phyloP scores from a whole-genome alignment of 2,888 invertebrate species.

The Adelognathus sp. region DNA sequence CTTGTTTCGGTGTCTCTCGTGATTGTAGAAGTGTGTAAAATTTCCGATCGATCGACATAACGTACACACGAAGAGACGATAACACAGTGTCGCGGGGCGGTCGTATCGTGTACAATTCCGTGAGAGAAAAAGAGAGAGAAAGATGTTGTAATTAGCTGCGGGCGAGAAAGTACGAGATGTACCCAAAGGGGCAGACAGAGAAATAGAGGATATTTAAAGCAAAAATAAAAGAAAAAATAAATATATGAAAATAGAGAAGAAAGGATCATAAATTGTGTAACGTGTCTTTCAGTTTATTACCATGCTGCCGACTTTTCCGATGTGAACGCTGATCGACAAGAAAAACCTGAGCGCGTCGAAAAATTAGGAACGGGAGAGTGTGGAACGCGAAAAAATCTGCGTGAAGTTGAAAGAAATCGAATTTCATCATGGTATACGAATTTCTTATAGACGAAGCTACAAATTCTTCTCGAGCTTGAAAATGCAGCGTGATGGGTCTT shows the following conservation, averaged over 20 bases:
- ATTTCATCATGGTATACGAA: no score
- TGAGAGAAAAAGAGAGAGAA: neutral
- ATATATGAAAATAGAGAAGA: conserved; percentile 28
- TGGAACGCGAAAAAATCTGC: neutral
- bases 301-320: conserved; percentile 76
- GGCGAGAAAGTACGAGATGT: conserved; percentile 26
- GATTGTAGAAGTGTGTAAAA: conserved; percentile 49
- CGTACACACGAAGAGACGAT: neutral
- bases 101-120: conserved; percentile 12
- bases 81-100: neutral
- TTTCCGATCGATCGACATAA: conserved; percentile 52
- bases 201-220: conserved; percentile 8
- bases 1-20: conserved; percentile 39
- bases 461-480: no score
- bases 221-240: conserved; percentile 22
- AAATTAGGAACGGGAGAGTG: neutral
- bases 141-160: conserved; percentile 33
- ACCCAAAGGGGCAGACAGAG: conserved; percentile 16
- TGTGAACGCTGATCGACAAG: conserved; percentile 49
- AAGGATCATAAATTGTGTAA: conserved; percentile 47
- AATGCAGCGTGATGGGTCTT: no score
- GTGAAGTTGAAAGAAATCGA: neutral
- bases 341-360: neutral
- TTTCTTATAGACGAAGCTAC: no score
- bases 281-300: conserved; percentile 76